Conservation (phyloP, 1,140 invertebrate genomes). For the Penaeus chinensis region DNA sequence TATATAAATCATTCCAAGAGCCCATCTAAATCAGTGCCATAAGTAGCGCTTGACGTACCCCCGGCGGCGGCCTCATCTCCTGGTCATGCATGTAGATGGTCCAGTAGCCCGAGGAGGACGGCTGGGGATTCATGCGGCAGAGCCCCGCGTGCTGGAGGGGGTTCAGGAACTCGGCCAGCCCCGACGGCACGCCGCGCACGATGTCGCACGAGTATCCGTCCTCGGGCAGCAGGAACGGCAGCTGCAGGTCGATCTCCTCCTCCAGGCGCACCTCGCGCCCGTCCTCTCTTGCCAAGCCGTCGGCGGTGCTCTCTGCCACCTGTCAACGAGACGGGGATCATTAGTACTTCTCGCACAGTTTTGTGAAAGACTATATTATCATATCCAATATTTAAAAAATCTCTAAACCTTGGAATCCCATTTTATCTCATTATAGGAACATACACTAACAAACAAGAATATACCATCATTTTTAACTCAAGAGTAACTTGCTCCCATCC, state of each 20-base stretch:
- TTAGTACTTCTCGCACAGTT: neutral
- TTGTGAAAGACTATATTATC: neutral
- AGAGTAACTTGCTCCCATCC: neutral
- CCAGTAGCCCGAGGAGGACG: constrained; percentile 91
- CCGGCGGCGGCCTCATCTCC: constrained; percentile 42
- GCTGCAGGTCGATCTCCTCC: constrained; percentile 88
- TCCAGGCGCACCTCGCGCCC: constrained; percentile 81
- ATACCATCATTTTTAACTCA: too few relatives aligned
- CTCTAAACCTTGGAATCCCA: too few relatives aligned
- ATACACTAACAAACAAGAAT: too few relatives aligned
- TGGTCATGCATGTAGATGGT: constrained; percentile 85
- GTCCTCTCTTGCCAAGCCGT: constrained; percentile 89
- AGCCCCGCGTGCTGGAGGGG: constrained; percentile 87
- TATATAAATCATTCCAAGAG: neutral
- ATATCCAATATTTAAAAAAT: neutral
- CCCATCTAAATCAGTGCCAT: neutral
- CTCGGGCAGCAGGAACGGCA: constrained; percentile 93
- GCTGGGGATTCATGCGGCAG: constrained; percentile 89
- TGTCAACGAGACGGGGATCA: constrained; percentile 35
- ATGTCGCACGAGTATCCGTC: constrained; percentile 99
- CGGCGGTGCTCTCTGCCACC: constrained; percentile 92
- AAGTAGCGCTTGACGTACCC: constrained; percentile 32
- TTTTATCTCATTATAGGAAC: too few relatives aligned
- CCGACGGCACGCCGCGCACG: constrained; percentile 87
- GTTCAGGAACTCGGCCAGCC: constrained; percentile 89